Percentiles rank a stretch among this genome's conserved stretches.
These are phyloP conservation scores for Probaryconus sp. DNA, from an alignment of 1,140 invertebrate species.

Conservation along the genomic window DNA sequence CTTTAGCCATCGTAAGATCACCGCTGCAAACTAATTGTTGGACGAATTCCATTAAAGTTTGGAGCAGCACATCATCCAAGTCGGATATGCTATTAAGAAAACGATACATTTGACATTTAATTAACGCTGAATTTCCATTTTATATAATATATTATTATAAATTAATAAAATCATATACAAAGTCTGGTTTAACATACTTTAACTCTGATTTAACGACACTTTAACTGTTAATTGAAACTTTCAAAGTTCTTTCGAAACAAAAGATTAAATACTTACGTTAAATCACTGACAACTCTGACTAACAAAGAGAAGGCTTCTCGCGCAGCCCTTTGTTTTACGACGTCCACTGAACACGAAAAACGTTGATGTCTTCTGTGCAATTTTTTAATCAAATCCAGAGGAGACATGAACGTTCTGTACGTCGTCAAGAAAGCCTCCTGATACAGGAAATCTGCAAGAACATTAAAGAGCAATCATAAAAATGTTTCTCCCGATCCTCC, in stretches of 20 bases:
- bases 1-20: slow-evolving; percentile 92
- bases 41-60: slow-evolving; percentile 92
- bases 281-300: slow-evolving; percentile 93
- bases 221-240: too few relatives aligned
- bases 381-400: slow-evolving; percentile 92
- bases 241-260: too few relatives aligned
- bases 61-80: slow-evolving; percentile 85
- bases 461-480: slow-evolving; percentile 29
- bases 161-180: too few relatives aligned
- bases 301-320: slow-evolving; percentile 92
- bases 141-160: too few relatives aligned
- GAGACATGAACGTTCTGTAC: slow-evolving; percentile 95
- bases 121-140: too few relatives aligned
- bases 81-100: slow-evolving; percentile 85
- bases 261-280: slow-evolving; percentile 86
- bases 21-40: slow-evolving; percentile 92
- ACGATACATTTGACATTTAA: slow-evolving; percentile 54
- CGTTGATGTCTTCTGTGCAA: slow-evolving; percentile 91
- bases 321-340: slow-evolving; percentile 87
- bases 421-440: slow-evolving; percentile 98
- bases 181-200: too few relatives aligned
- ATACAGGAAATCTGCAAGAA: slow-evolving; percentile 90
- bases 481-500: slow-evolving; percentile 19
- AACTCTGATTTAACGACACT: too few relatives aligned
- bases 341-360: slow-evolving; percentile 87